Evolutionary conservation across 2,113 vertebrate species (phyloP).

Genomic region (Xenus cinereus): DNA sequence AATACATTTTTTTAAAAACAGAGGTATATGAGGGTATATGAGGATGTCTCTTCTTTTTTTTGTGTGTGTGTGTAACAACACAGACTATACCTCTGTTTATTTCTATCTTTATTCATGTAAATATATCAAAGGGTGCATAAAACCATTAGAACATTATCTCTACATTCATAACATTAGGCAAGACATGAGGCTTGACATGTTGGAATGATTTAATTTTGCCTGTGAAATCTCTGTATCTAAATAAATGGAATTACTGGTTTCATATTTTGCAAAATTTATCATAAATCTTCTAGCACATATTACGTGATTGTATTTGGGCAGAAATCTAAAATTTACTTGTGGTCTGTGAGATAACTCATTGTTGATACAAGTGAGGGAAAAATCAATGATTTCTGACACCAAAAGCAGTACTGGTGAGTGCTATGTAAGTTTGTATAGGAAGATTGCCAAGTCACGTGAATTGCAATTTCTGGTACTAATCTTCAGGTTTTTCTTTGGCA

Average conservation of each 20-base stretch:
- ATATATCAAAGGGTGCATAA: background rate
- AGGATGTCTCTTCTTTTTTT: background rate
- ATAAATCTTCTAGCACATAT: background rate
- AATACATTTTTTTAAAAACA: background rate
- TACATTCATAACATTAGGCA: background rate
- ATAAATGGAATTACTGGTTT: background rate
- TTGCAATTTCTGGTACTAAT: background rate
- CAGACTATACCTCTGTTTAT: background rate
- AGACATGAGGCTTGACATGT: background rate
- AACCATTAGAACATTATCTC: background rate
- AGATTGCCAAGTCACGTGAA: background rate
- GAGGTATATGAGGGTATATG: background rate
- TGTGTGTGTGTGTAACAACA: background rate
- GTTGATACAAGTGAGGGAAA: background rate
- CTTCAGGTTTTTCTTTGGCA: background rate
- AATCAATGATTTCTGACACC: background rate
- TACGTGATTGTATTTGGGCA: background rate
- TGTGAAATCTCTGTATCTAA: background rate
- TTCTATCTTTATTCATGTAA: background rate
- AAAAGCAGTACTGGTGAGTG: background rate
- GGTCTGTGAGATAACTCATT: background rate
- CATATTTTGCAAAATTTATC: background rate
- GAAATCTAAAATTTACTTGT: background rate
- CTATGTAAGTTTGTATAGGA: background rate
- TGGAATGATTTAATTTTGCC: background rate